Evolutionary conservation across 2,797 vertebrate genomes (phyloP), one percentile per base, ranked within the genome.

Genomic region (Caiman crocodilus): DNA sequence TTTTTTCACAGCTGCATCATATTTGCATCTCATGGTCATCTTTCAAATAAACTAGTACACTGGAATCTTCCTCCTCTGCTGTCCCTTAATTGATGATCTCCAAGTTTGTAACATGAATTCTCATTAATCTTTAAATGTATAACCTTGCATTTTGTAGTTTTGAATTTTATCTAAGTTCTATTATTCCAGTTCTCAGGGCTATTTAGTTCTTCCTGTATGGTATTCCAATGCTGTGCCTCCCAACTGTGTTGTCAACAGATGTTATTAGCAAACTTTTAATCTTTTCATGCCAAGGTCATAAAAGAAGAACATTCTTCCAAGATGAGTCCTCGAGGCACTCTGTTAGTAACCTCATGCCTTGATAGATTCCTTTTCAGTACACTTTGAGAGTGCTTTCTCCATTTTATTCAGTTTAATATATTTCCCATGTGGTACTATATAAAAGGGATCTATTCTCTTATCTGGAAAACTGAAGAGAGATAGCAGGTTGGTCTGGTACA

Each of bases 171-270:
- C 42, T 71, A 79, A 73, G 55, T 63, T 10, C 23, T 50, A 50
- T 50, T 50, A 50, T 50, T 50, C 42, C 42, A 50, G 42, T 50
- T 50, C 42, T 50, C 42, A 50, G 42, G 42, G 42, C 42, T 50
- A 50, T 50, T 50, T 10, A 50, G 42, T 50, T 50, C 42, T 63
- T 83, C 77, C 67, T 58, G 28, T 71, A 35, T 20, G 67, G 56
- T n/a, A 42, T 2, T 78, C 8, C 85, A 92, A n/a, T 32, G 1
- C 69, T 82, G 14, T 57, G 17, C 18, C 82, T 4, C 4, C 21
- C 0, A 0, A 0, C 20, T 69, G 7, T 2, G 4, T 59, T 23
- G 15, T 74, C 5, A 7, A n/a, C 55, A 23, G 11, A 2, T 90
- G 85, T 93, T 10, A 61, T 73, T 21, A 59, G 12, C 89, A 4